Evolutionary conservation across 2,888 invertebrate species (phyloP), one percentile per base, ranked within the genome.

Genomic region (Gandaritis pyraliata): DNA sequence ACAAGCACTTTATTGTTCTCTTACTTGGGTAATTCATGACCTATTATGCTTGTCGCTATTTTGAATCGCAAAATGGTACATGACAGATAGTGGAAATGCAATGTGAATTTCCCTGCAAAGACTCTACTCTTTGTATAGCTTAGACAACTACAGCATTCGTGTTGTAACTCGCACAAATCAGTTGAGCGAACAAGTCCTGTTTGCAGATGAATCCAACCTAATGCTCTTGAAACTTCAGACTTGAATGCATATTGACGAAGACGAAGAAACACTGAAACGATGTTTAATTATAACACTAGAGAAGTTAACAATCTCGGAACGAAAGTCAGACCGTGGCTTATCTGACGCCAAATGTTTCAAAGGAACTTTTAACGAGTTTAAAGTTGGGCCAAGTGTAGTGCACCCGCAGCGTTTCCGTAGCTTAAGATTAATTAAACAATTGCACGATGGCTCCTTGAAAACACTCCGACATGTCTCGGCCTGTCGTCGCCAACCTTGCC

Each of bases 281-380:
- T 82, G 82, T 90, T 88, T 87, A 90, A 90, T 90, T 90, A 88
- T 87, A 90, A 85, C 85, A 87, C 82, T 82, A 86, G 84, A 88
- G 86, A 88, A 88, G 88, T 90, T 92, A 90, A 90, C 88, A 90
- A 90, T 90, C 86, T 87, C 76, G 77, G 81, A 87, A 85, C 77
- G 81, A 76, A 86, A 89, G 86, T 87, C 88, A 84, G 83, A 88
- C 86, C 88, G 90, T 80, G 90, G 90, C 91, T 91, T 91, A 91
- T 91, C 91, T 89, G 86, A 88, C 90, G 90, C 90, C 91, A 90
- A 91, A 92, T 92, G 91, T 91, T 87, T 83, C 90, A 85, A 90
- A 88, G 89, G 85, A 92, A 91, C 90, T 92, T 92, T 90, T 91
- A 92, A 92, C 91, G 90, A 91, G 91, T 92, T 91, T 88, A 90